Conservation (phyloP, 2,113 vertebrate genomes). For the Siniperca knerii region DNA sequence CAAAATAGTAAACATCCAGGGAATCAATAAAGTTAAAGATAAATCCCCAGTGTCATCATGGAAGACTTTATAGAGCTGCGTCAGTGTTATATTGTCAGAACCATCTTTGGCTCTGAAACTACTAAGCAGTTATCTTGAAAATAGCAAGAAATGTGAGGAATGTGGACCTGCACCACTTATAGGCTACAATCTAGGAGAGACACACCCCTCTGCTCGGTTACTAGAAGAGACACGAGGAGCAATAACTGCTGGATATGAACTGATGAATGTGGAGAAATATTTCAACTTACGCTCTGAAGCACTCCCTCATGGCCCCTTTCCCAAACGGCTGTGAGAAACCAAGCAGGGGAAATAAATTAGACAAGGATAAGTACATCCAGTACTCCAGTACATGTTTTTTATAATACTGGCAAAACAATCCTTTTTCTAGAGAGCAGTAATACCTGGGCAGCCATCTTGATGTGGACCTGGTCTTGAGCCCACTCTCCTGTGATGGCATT, state of each 20-base stretch:
- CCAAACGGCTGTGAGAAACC: constrained; percentile 90
- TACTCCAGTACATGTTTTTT: too few species aligned
- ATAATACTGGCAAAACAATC: not conserved
- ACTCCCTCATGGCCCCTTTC: constrained; percentile 97
- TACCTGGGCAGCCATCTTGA: constrained; percentile 97
- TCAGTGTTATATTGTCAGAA: not conserved
- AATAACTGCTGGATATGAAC: constrained; percentile 6
- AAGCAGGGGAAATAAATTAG: constrained; percentile 7
- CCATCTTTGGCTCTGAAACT: constrained; percentile 7
- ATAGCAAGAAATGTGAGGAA: constrained; percentile 40
- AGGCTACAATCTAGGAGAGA: not conserved
- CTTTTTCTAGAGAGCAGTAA: too few species aligned
- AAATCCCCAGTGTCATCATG: not conserved
- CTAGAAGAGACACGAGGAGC: constrained; percentile 8
- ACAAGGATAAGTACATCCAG: not conserved
- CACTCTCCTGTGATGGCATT: constrained; percentile 93
- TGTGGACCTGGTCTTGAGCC: constrained; percentile 92
- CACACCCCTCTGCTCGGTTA: not conserved
- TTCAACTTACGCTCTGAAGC: constrained; percentile 94
- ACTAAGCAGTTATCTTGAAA: not conserved
- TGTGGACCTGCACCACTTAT: constrained; percentile 14
- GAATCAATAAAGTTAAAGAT: constrained; percentile 3
- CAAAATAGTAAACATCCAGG: not conserved
- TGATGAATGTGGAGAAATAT: constrained; percentile 1
- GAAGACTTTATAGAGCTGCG: not conserved